These are phyloP conservation scores for Leptinotarsa tumamoca DNA, from an alignment of 2,888 invertebrate genomes.

Conservation along the genomic window DNA sequence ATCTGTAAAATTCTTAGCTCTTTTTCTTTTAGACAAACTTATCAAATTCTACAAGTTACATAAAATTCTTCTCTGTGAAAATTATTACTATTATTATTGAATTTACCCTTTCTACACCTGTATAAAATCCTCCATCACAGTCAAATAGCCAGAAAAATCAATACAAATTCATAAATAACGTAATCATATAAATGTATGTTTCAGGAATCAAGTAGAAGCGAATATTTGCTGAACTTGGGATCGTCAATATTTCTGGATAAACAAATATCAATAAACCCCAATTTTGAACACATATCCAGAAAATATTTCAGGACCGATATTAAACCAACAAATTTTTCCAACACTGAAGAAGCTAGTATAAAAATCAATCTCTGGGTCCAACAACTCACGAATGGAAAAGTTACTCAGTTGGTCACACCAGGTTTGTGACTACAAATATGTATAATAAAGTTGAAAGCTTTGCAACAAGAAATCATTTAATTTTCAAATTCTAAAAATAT, in stretches of 20 bases:
- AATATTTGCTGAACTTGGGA: constrained; percentile 74
- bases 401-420: constrained; percentile 74
- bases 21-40: no score
- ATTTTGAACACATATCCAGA: constrained; percentile 74
- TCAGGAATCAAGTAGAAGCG: constrained; percentile 50
- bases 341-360: constrained; percentile 70
- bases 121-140: no score
- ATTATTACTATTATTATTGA: no score
- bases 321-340: constrained; percentile 72
- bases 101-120: no score
- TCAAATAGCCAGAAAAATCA: no score
- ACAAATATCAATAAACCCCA: constrained; percentile 69
- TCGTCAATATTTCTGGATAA: constrained; percentile 75
- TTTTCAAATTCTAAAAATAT: no score
- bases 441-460: no score
- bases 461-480: no score
- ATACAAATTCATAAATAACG: no score
- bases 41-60: no score
- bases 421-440: constrained; percentile 63
- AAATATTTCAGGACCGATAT: constrained; percentile 77
- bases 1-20: no score
- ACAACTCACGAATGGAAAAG: constrained; percentile 79
- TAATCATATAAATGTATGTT: constrained; percentile 15
- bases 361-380: constrained; percentile 86
- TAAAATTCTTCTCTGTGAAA: no score